phyloP scores from a whole-genome alignment of 2,113 vertebrate species.

The Calonectris borealis region DNA sequence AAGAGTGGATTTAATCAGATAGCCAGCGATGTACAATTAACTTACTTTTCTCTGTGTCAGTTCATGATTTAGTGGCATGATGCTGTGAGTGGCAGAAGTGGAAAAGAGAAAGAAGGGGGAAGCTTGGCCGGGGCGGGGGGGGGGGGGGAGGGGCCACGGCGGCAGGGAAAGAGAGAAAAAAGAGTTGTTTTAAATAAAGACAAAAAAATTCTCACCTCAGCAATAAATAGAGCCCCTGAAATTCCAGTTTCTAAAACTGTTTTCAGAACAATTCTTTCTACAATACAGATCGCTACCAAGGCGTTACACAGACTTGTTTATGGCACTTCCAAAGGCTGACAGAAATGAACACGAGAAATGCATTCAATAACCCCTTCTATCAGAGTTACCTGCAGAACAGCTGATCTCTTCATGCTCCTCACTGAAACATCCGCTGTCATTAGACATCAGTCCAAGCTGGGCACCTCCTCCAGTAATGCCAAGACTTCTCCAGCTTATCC shows the following conservation, averaged over 20 bases:
- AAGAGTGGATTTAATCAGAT: constrained; percentile 30
- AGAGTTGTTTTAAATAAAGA: not conserved
- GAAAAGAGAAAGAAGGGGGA: not conserved
- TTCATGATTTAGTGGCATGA: constrained; percentile 5
- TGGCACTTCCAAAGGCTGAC: not conserved
- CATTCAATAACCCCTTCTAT: not conserved
- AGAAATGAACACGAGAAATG: not conserved
- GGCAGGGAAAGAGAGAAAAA: not conserved
- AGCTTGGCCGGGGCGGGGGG: fast-evolving
- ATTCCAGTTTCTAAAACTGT: not conserved
- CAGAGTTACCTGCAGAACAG: not conserved
- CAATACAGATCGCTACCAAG: not conserved
- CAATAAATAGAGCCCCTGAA: not conserved
- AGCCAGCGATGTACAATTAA: constrained; percentile 24
- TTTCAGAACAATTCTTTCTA: not conserved
- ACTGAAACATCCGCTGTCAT: not conserved
- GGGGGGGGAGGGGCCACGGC: fast-evolving
- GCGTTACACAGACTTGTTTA: not conserved
- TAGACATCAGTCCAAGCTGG: not conserved
- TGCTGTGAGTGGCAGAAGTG: not conserved
- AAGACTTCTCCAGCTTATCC: not conserved
- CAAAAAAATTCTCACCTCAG: not conserved
- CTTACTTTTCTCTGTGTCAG: constrained; percentile 6
- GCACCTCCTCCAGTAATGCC: not conserved
- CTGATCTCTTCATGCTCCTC: not conserved